phyloP scores from a whole-genome alignment of 2,797 vertebrate species.

The Parotocinclus haroldoi region DNA sequence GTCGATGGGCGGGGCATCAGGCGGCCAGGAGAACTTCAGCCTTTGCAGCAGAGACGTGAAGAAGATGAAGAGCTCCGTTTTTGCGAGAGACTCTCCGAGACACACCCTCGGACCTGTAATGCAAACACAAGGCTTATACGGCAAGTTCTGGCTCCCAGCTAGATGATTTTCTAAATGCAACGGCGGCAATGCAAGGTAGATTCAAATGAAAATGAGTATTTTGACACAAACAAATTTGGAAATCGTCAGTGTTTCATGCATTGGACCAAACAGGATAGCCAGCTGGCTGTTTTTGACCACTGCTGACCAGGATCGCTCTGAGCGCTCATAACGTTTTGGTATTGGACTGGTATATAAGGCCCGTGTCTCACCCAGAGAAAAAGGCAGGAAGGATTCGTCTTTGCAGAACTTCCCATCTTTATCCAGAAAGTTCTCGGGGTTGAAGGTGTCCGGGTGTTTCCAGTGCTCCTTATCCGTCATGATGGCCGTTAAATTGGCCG shows the following conservation, averaged over 20 bases:
- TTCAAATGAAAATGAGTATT: too few species aligned
- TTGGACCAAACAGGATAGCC: too few species aligned
- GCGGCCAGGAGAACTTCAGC: conserved; percentile 46
- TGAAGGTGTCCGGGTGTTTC: conserved; percentile 47
- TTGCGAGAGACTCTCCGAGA: conserved; percentile 45
- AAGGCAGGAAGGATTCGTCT: conserved; percentile 36
- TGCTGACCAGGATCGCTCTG: too few species aligned
- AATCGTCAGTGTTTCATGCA: too few species aligned
- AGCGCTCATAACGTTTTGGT: too few species aligned
- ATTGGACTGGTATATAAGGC: background rate
- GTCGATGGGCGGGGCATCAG: conserved; percentile 1
- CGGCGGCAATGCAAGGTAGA: too few species aligned
- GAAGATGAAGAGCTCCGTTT: conserved; percentile 49
- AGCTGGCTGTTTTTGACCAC: too few species aligned
- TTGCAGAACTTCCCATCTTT: conserved; percentile 31
- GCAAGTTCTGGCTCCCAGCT: too few species aligned
- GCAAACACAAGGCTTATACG: too few species aligned
- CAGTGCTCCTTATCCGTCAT: conserved; percentile 40
- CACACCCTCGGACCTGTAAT: conserved; percentile 42
- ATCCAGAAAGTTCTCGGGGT: conserved; percentile 43
- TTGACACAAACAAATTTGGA: too few species aligned
- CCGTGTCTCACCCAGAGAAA: conserved; percentile 33
- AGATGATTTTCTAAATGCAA: too few species aligned
- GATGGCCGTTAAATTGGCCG: conserved; percentile 31
- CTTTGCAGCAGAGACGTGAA: conserved; percentile 41